These are phyloP conservation scores for Eupelmus urozonus DNA, from an alignment of 2,888 invertebrate species.

Conservation along the genomic window DNA sequence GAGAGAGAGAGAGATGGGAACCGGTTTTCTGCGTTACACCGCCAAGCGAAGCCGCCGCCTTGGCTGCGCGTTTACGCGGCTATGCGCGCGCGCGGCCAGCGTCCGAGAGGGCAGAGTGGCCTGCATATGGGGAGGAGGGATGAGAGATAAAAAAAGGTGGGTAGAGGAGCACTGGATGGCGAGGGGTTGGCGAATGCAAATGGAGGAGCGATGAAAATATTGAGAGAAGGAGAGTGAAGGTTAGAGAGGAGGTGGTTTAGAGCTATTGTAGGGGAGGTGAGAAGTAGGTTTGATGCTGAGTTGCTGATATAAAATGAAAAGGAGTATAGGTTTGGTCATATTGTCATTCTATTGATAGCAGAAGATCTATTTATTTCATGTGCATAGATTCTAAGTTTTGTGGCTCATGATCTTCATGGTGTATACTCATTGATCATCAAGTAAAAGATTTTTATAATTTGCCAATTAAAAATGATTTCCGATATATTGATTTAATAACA, in stretches of 20 bases:
- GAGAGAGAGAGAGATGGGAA: conserved; percentile 25
- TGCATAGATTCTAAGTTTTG: too few species aligned
- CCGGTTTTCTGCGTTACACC: background rate
- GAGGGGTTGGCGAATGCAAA: background rate
- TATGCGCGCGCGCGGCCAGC: background rate
- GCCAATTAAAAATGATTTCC: too few species aligned
- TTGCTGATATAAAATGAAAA: too few species aligned
- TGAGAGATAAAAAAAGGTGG: background rate
- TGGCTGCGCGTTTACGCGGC: background rate
- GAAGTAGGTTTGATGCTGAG: background rate
- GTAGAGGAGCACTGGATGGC: background rate
- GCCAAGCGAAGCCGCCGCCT: background rate
- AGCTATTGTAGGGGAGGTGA: too few species aligned
- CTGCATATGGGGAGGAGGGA: background rate
- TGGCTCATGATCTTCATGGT: too few species aligned
- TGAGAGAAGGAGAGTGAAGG: conserved; percentile 1
- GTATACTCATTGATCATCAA: too few species aligned
- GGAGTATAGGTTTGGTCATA: too few species aligned
- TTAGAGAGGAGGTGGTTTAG: background rate
- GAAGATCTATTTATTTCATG: too few species aligned
- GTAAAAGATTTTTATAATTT: too few species aligned
- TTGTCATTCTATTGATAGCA: too few species aligned
- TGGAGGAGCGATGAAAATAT: background rate
- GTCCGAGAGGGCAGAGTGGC: background rate
- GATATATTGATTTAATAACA: too few species aligned